Evolutionary conservation across 2,113 vertebrate species (phyloP).

Genomic region (Forbesichthys agassizii): DNA sequence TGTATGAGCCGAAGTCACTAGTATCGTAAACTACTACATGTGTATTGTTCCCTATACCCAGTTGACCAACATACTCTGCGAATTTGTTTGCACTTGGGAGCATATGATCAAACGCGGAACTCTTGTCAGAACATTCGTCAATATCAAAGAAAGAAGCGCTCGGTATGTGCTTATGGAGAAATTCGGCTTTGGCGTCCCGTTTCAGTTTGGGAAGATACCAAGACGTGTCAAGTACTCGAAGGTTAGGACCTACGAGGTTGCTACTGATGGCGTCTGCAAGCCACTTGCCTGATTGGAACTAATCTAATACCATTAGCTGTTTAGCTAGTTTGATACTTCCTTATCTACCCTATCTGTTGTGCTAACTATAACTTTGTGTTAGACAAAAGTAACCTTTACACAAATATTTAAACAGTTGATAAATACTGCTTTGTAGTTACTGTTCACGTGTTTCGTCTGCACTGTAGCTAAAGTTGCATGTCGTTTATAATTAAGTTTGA

Average conservation of each 20-base stretch:
- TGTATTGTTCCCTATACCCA: constrained; percentile 84
- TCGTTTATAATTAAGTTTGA: no score
- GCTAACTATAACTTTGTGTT: no score
- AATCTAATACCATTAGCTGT: no score
- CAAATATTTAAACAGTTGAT: no score
- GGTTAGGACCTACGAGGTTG: constrained; percentile 70
- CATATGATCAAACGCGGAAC: constrained; percentile 86
- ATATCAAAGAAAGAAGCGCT: constrained; percentile 89
- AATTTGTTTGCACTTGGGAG: constrained; percentile 80
- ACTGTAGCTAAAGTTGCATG: no score
- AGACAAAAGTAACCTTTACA: no score
- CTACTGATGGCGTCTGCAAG: constrained; percentile 81
- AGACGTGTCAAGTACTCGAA: constrained; percentile 86
- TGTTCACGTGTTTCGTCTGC: no score
- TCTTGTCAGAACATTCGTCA: constrained; percentile 84
- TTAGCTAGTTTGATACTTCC: no score
- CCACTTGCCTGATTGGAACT: constrained; percentile 78
- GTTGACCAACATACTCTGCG: constrained; percentile 78
- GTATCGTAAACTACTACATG: constrained; percentile 93
- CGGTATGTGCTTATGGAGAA: constrained; percentile 83
- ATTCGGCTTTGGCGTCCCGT: constrained; percentile 80
- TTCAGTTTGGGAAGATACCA: constrained; percentile 88
- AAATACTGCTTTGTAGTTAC: no score
- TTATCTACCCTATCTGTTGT: no score
- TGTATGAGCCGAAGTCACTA: constrained; percentile 82